A percentile compares a stretch with the other conserved stretches of the same genome.
Evolutionary conservation across 2,888 invertebrate species (phyloP).

Genomic region (Nomada fabriciana): DNA sequence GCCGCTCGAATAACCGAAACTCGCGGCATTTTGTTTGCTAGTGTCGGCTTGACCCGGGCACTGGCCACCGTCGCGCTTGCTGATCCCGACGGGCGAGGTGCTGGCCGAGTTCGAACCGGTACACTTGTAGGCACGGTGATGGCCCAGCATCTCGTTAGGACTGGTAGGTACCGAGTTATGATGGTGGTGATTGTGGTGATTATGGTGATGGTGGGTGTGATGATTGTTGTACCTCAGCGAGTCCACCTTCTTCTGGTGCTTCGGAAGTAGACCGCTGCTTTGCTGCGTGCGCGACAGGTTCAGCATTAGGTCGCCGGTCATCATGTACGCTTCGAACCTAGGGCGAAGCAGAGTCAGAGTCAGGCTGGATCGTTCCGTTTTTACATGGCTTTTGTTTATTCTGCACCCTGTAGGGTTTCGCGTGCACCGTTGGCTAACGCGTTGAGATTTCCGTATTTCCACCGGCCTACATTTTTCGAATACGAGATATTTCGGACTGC

Average conservation of each 20-base stretch:
- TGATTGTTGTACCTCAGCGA: slow-evolving; percentile 87
- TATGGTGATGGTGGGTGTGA: slow-evolving; percentile 85
- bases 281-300: slow-evolving; percentile 94
- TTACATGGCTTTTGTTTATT: no score
- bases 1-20: slow-evolving; percentile 83
- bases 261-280: slow-evolving; percentile 87
- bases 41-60: slow-evolving; percentile 67
- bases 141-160: slow-evolving; percentile 88
- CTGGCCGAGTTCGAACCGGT: slow-evolving; percentile 85
- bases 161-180: slow-evolving; percentile 90
- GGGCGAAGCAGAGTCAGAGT: slow-evolving; percentile 39
- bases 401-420: no score
- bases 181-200: slow-evolving; percentile 85
- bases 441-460: no score
- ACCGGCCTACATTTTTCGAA: no score
- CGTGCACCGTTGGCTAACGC: no score
- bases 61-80: slow-evolving; percentile 84
- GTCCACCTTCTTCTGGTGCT: slow-evolving; percentile 87
- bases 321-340: slow-evolving; percentile 97
- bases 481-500: no score
- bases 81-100: slow-evolving; percentile 86
- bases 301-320: slow-evolving; percentile 98
- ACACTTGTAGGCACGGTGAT: slow-evolving; percentile 85
- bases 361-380: background rate
- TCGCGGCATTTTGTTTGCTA: slow-evolving; percentile 67